Conservation (phyloP, 2,888 invertebrate genomes). For the Oasisia sp. region DNA sequence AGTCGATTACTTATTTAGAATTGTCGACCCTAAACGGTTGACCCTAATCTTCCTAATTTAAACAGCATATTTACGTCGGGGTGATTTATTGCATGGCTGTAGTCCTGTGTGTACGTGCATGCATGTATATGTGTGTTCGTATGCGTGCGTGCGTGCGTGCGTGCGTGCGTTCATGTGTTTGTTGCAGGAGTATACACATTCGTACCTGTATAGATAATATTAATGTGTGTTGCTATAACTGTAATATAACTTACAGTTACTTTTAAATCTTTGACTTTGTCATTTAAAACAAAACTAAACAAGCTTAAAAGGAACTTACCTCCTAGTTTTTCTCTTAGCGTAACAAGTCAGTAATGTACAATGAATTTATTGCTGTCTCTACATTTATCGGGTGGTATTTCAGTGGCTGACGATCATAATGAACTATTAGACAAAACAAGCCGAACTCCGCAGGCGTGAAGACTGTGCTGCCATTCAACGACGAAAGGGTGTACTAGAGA, state of each 20-base stretch:
- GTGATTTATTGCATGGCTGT: no score
- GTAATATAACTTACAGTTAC: no score
- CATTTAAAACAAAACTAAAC: background rate
- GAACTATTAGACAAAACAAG: background rate
- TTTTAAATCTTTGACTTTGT: background rate
- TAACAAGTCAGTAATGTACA: background rate
- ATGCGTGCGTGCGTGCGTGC: no score
- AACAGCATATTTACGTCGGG: no score
- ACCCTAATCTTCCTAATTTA: background rate
- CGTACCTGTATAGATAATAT: no score
- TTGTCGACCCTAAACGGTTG: background rate
- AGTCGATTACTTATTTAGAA: background rate
- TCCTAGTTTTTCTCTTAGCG: background rate
- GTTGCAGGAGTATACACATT: no score
- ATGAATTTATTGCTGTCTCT: background rate
- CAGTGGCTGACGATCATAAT: background rate
- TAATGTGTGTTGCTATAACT: no score
- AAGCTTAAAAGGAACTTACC: background rate
- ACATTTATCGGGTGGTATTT: background rate
- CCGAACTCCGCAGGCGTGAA: background rate
- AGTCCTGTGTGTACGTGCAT: no score
- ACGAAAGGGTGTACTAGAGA: background rate
- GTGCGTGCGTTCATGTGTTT: no score
- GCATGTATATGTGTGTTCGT: no score
- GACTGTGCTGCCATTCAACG: slow-evolving; percentile 17